Evolutionary conservation across 2,797 vertebrate species (phyloP), one percentile per base, ranked within the genome.

Genomic region (Petrocephalus schoutedeni): DNA sequence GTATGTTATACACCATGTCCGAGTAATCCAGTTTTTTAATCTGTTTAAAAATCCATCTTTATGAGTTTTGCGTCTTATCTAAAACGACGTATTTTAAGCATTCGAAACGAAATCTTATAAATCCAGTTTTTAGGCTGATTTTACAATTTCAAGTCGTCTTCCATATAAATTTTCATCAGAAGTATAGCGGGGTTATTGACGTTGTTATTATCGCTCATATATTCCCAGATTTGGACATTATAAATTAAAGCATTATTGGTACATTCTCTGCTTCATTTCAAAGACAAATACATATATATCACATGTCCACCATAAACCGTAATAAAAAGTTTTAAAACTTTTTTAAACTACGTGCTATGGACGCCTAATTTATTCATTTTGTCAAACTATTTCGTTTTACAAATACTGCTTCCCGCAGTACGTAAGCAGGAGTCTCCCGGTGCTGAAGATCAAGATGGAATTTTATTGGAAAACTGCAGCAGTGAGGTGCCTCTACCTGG

Each of bases 401-500:
- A 80, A 80, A 49, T 49, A n/a, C 19, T 80, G 36, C 41, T 80
- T 80, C 3, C 19, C 74, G 21, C 36, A 85, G 83, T 56, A 14
- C 12, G 14, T 54, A 57, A 16, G 51, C 83, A 85, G 10, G 28
- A 57, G 10, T 28, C 10, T 21, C 41, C 28, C 0, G 77, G 21
- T 88, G 21, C 83, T 16, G 51, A 53, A 4, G 88, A 89, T 49
- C 85, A 53, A 36, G 85, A 49, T 49, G 2, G 49, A 23, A 36
- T 87, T 84, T 87, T 87, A 91, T 61, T 89, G n/a, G 64, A 67
- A 8, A 51, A 88, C 9, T 83, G 36, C 58, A 77, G 2, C 10
- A 87, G 89, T 89, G 91, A 86, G 4, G 36, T 86, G 9, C 86
- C 83, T 45, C 51, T 85, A 84, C 88, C 90, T 0, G 21, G 90